Evolutionary conservation across 2,113 vertebrate genomes (phyloP).

Genomic region (Capreolus pygargus): DNA sequence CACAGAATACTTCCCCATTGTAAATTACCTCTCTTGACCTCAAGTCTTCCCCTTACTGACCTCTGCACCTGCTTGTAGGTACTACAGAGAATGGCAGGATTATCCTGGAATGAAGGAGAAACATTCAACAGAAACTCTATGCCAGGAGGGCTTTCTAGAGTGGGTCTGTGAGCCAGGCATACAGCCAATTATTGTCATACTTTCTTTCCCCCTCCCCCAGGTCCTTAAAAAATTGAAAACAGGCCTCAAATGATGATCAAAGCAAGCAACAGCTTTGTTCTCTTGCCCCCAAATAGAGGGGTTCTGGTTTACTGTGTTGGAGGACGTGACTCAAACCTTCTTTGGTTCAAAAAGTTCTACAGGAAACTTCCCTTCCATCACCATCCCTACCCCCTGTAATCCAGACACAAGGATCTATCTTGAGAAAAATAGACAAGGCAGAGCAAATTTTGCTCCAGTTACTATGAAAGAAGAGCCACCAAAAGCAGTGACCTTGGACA

Average conservation of each 20-base stretch:
- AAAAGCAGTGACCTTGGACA: neutral
- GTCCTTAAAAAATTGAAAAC: constrained; percentile 15
- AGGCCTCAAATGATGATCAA: constrained; percentile 8
- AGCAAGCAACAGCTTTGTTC: constrained; percentile 27
- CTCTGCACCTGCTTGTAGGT: neutral
- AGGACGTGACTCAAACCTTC: neutral
- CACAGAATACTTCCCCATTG: neutral
- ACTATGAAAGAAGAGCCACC: neutral
- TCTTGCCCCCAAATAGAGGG: neutral
- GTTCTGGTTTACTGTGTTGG: neutral
- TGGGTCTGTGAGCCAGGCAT: neutral
- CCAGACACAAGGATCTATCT: neutral
- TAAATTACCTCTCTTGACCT: neutral
- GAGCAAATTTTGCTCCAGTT: neutral
- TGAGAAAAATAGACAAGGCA: neutral
- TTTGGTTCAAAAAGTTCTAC: constrained; percentile 27
- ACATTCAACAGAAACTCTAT: neutral
- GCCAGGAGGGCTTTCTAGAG: neutral
- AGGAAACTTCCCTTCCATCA: neutral
- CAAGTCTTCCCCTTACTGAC: neutral
- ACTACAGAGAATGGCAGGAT: neutral
- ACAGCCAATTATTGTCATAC: neutral
- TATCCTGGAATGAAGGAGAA: neutral
- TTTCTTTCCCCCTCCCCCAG: neutral
- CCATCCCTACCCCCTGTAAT: neutral